Percentiles rank a stretch among this genome's conserved stretches.
phyloP scores from a whole-genome alignment of 2,797 vertebrate genomes.

The Microctenopoma steveboyesi region DNA sequence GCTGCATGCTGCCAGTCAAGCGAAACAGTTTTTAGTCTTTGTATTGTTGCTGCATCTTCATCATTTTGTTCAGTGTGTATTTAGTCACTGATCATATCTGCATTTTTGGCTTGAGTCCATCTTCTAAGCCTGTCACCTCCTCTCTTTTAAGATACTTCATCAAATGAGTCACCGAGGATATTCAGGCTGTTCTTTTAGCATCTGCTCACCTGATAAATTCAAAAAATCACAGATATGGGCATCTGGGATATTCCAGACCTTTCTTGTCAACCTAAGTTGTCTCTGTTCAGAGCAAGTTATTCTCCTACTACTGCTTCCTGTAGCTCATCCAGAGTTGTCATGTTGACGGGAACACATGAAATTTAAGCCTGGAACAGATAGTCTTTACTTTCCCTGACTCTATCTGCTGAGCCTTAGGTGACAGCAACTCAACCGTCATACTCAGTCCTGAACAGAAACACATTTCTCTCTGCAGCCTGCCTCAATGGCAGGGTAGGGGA shows the following conservation, averaged over 20 bases:
- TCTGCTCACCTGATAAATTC: not conserved
- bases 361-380: not conserved
- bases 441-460: not conserved
- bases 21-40: not conserved
- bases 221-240: not conserved
- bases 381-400: not conserved
- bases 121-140: not conserved
- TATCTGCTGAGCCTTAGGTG: slow-evolving; percentile 2
- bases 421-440: not conserved
- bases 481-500: not conserved
- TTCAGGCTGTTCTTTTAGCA: not conserved
- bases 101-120: not conserved
- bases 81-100: not conserved
- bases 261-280: not conserved
- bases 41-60: not conserved
- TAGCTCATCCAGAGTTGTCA: not conserved
- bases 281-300: not conserved
- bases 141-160: not conserved
- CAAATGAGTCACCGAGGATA: not conserved
- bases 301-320: not conserved
- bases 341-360: too few species aligned
- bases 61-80: too few species aligned
- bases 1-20: too few species aligned
- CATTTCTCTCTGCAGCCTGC: not conserved
- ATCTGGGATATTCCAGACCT: too few species aligned